Evolutionary conservation across 2,888 invertebrate species (phyloP), one percentile per base, ranked within the genome.

Genomic region (Calameuta filiformis): DNA sequence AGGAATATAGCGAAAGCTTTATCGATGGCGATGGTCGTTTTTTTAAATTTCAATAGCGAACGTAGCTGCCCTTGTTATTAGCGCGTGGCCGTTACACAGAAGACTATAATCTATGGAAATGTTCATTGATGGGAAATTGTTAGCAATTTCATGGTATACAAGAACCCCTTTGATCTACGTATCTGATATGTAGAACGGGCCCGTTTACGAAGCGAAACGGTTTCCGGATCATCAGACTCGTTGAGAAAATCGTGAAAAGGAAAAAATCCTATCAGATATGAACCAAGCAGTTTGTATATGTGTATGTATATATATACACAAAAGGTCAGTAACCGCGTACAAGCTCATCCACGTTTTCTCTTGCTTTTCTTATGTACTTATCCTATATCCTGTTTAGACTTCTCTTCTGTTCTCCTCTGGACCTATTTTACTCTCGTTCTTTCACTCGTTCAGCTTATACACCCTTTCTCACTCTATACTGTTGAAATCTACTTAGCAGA

Each of bases 401-500:
- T 56, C 56, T 56, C 56, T 23, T 56, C 56, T 9, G 56, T 56
- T 56, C 56, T 56, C 9, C 56, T 23, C 23, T 23, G 56, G 56
- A 56, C 56, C 23, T 56, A 23, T 23, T 56, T 56, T 23, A 56
- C 56, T 56, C 56, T 56, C 9, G 23, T 56, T 56, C 56, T 56
- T 56, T 23, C 56, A 56, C 23, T 56, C 23, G 56, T 56, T 23
- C 23, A 23, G 23, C 56, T 56, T 9, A 56, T 56, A 56, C 23
- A 23, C 15, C 23, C 56, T 23, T 56, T 56, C 23, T 71, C 12
- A 23, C 71, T 71, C 71, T 34, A 2, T 33, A 31, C 68, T 80
- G 80, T 79, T 78, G 84, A 80, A 85, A 84, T 86, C 82, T 83
- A 85, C 85, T 85, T 85, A 87, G 87, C 86, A 86, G 86, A 86